phyloP scores from a whole-genome alignment of 2,888 invertebrate species.

The Archips xylosteana region DNA sequence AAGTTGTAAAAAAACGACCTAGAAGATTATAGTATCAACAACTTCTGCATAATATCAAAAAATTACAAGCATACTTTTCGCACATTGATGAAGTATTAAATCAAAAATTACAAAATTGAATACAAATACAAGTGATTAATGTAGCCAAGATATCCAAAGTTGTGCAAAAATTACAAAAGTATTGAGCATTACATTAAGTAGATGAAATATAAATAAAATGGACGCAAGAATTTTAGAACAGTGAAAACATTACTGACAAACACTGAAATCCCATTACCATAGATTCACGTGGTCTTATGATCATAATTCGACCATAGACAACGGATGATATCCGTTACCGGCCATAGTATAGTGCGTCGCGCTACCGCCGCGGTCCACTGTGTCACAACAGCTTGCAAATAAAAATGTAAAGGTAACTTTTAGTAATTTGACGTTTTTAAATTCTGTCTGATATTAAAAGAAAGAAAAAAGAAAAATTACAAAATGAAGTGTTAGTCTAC shows the following conservation, averaged over 20 bases:
- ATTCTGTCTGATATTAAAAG: constrained; percentile 32
- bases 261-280: constrained; percentile 64
- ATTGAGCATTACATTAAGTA: constrained; percentile 26
- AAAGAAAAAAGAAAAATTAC: no score
- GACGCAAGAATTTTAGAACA: constrained; percentile 20
- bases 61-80: constrained; percentile 22
- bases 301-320: constrained; percentile 74
- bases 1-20: constrained; percentile 24
- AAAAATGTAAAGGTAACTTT: constrained; percentile 51
- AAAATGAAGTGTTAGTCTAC: background rate
- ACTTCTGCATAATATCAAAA: constrained; percentile 13
- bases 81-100: constrained; percentile 16
- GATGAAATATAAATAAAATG: constrained; percentile 10
- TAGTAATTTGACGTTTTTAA: constrained; percentile 33
- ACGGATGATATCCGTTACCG: constrained; percentile 67
- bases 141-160: constrained; percentile 19
- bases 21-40: constrained; percentile 17
- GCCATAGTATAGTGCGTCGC: constrained; percentile 77
- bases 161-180: constrained; percentile 33
- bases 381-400: constrained; percentile 79
- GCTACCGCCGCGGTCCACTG: constrained; percentile 66
- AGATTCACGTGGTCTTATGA: constrained; percentile 55
- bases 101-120: constrained; percentile 24
- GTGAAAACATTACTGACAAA: constrained; percentile 44
- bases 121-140: constrained; percentile 13